Conservation (phyloP, 2,113 vertebrate species). For the Paramisgurnus dabryanus region DNA sequence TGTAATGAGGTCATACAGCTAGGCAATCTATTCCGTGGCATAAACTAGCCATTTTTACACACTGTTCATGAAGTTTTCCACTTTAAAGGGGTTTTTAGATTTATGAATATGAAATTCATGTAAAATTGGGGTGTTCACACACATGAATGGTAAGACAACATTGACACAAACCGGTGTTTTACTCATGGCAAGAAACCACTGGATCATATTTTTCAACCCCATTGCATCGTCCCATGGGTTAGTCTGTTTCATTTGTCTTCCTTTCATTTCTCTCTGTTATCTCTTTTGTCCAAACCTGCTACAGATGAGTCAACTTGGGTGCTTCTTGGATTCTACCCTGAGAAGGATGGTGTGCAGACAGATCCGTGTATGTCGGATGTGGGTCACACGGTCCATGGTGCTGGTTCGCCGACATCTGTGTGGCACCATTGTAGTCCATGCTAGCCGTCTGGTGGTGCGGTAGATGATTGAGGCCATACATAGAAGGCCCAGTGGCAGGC, state of each 20-base stretch:
- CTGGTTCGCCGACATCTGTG: slow-evolving; percentile 83
- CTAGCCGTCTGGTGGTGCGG: slow-evolving; percentile 86
- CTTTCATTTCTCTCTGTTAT: slow-evolving; percentile 50
- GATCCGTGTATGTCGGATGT: slow-evolving; percentile 92
- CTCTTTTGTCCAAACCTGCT: slow-evolving; percentile 74
- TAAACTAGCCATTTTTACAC: slow-evolving; percentile 47
- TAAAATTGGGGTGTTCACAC: slow-evolving; percentile 26
- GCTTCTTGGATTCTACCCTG: slow-evolving; percentile 99
- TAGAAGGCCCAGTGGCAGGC: slow-evolving; percentile 86
- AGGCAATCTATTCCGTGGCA: slow-evolving; percentile 46
- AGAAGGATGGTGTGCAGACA: slow-evolving; percentile 93
- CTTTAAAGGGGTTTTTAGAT: slow-evolving; percentile 38
- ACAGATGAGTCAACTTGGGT: slow-evolving; percentile 99
- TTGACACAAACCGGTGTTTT: slow-evolving; percentile 43
- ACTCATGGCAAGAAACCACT: slow-evolving; percentile 67
- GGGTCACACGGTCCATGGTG: slow-evolving; percentile 92
- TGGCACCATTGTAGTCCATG: slow-evolving; percentile 92
- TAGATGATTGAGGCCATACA: slow-evolving; percentile 95
- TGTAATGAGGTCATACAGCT: slow-evolving; percentile 47
- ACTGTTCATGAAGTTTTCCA: slow-evolving; percentile 14
- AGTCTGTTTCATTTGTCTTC: slow-evolving; percentile 60
- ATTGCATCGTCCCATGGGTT: slow-evolving; percentile 65
- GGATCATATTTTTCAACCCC: slow-evolving; percentile 61
- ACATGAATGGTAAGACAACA: slow-evolving; percentile 48
- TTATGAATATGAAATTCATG: slow-evolving; percentile 37